Evolutionary conservation across 1,140 invertebrate genomes (phyloP).

Genomic region (Temnothorax nylanderi): DNA sequence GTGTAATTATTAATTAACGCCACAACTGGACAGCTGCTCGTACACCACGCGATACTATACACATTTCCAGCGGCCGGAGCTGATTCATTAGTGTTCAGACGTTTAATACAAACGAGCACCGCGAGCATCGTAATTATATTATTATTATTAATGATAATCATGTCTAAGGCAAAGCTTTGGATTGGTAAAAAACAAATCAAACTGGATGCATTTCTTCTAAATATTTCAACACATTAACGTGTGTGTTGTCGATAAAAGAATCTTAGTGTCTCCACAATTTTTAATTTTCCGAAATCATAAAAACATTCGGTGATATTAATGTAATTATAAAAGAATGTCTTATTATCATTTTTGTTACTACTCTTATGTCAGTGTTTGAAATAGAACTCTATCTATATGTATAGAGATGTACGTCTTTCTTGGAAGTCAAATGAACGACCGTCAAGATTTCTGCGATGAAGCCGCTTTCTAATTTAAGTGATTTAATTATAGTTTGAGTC

Average conservation of each 20-base stretch:
- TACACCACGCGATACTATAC: neutral
- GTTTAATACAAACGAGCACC: neutral
- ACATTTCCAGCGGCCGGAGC: neutral
- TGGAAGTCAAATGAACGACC: neutral
- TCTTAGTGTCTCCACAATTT: neutral
- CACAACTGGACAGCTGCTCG: neutral
- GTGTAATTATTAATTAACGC: slow-evolving; percentile 33
- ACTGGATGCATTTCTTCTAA: neutral
- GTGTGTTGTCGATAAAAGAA: neutral
- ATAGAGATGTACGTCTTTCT: neutral
- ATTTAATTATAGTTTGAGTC: slow-evolving; percentile 8
- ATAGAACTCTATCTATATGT: neutral
- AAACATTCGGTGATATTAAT: neutral
- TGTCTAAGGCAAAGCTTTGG: neutral
- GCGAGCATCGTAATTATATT: slow-evolving; percentile 11
- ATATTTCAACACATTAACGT: neutral
- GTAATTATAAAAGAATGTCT: neutral
- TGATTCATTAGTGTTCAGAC: neutral
- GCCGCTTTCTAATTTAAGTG: slow-evolving; percentile 4
- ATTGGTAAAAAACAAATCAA: neutral
- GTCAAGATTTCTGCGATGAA: neutral
- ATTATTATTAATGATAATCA: neutral
- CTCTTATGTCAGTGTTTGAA: neutral
- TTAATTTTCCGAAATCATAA: neutral
- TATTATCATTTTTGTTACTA: neutral